Conservation (phyloP, 1,140 invertebrate genomes). For the Liolophura sinensis region DNA sequence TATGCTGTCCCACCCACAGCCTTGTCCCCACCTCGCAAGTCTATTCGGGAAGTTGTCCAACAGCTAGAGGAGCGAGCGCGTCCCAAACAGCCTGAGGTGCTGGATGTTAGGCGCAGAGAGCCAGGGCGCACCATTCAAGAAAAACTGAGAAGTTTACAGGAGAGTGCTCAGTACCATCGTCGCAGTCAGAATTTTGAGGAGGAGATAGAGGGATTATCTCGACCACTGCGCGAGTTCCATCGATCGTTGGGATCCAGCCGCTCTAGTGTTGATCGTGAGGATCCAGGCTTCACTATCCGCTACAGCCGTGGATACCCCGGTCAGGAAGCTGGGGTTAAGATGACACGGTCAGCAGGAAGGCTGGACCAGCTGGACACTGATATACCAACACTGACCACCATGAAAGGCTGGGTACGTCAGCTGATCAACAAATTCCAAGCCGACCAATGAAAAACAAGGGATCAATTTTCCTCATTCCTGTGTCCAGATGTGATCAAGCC, state of each 20-base stretch:
- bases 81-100: conserved; percentile 16
- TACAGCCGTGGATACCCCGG: no score
- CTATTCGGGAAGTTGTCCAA: conserved; percentile 39
- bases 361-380: conserved; percentile 32
- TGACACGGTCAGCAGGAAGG: conserved; percentile 18
- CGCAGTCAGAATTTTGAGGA: conserved; percentile 6
- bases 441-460: not conserved
- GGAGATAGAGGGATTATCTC: no score
- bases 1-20: no score
- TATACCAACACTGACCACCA: conserved; percentile 34
- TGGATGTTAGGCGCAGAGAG: conserved; percentile 29
- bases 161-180: conserved; percentile 18
- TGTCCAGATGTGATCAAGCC: no score
- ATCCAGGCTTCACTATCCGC: no score
- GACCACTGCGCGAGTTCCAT: no score
- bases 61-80: conserved; percentile 33
- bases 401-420: conserved; percentile 42
- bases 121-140: conserved; percentile 38
- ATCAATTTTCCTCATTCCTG: no score
- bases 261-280: no score
- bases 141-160: conserved; percentile 32
- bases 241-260: no score
- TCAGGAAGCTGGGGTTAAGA: no score
- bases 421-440: conserved; percentile 43
- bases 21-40: conserved; percentile 7